A percentile compares a stretch with the other conserved stretches of the same genome.
Conservation (phyloP, 2,797 vertebrate species). For the Ctenochaetus hawaiiensis region DNA sequence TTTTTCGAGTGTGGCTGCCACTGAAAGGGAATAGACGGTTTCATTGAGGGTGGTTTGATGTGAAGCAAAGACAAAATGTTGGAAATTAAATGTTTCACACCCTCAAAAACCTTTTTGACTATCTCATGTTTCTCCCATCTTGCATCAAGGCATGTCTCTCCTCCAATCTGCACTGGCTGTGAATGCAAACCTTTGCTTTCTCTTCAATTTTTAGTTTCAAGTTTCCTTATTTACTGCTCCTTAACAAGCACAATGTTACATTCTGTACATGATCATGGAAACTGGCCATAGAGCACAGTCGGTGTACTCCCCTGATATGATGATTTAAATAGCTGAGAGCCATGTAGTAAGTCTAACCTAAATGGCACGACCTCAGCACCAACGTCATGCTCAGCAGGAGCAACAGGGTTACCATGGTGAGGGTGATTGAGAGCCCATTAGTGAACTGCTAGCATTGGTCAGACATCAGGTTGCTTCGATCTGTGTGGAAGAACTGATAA, state of each 20-base stretch:
- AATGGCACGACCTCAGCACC: slow-evolving; percentile 4
- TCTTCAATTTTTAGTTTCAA: not conserved
- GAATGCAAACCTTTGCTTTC: slow-evolving; percentile 22
- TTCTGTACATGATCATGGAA: not conserved
- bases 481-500: slow-evolving; percentile 32
- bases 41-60: slow-evolving; percentile 60
- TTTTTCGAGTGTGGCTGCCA: slow-evolving; percentile 30
- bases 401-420: slow-evolving; percentile 66
- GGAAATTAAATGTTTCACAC: slow-evolving; percentile 62
- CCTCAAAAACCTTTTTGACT: slow-evolving; percentile 32
- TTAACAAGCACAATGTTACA: not conserved
- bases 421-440: slow-evolving; percentile 64
- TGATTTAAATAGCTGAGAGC: slow-evolving; percentile 37
- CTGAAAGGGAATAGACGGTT: slow-evolving; percentile 53
- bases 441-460: slow-evolving; percentile 50
- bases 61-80: slow-evolving; percentile 49
- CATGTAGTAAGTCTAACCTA: slow-evolving; percentile 38
- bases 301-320: slow-evolving; percentile 31
- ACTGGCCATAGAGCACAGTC: not conserved
- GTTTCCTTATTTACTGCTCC: not conserved
- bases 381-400: slow-evolving; percentile 51
- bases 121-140: slow-evolving; percentile 42
- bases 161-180: not conserved
- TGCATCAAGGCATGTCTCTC: slow-evolving; percentile 42
- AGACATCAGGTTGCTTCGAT: slow-evolving; percentile 40